Evolutionary conservation across 2,888 invertebrate genomes (phyloP), one percentile per base, ranked within the genome.

Genomic region (Coelogynopora nodosa): DNA sequence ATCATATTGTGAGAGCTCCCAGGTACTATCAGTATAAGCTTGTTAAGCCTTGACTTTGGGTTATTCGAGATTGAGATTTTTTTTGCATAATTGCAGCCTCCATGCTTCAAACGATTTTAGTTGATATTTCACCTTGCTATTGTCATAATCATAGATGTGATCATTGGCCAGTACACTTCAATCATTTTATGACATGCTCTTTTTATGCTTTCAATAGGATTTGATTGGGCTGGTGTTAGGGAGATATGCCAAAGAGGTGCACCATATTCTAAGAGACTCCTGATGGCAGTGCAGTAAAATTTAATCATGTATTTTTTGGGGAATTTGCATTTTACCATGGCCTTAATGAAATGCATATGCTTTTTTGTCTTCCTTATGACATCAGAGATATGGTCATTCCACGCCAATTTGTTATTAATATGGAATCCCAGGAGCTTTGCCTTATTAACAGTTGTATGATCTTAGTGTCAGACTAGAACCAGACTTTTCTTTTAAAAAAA

Each of bases 341-440:
- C 74, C 74, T 74, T 74, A 26, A 74, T 74, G 74, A 74, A 74
- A 74, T 74, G 74, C 74, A 74, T 74, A 26, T 23, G 74, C 74
- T 49, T 74, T 10, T 74, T 74, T 74, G 74, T 26, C 74, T 74
- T 74, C 74, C 23, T 74, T 74, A 74, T 74, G 74, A 74, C 23
- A 2, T 74, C 74, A 10, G 74, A n/a, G 74, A 74, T 23, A 26
- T 74, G 74, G 74, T 74, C 74, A 74, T 74, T 74, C 74, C 74
- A 74, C 5, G 74, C 74, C 23, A 74, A 74, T 74, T 74, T 74
- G 5, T 74, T 2, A 74, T 74, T 74, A 26, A 74, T 74, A 74
- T 10, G 5, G 74, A 23, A 74, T n/a, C 74, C 23, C 74, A 74
- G 74, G 74, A 74, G 74, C 74, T 74, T 74, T 74, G 74, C 74